Evolutionary conservation across 1,140 invertebrate species (phyloP), one percentile per base, ranked within the genome.

Genomic region (Polypedilum pembai): DNA sequence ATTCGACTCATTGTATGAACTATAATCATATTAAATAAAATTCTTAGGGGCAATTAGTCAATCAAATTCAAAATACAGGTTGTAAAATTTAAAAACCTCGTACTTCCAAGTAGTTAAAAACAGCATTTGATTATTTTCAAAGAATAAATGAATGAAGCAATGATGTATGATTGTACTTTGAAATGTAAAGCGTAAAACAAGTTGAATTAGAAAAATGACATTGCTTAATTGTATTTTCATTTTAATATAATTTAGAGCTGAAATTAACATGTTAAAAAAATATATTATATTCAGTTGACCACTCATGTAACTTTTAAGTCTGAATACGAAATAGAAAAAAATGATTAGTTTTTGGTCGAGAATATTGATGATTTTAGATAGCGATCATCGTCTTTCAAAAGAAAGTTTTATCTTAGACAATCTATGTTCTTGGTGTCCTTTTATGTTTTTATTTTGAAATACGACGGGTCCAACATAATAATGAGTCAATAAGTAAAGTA

Each of bases 51-150:
- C 17, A 69, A 21, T 20, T 18, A 20, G 65, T 69, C 65, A 69
- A 69, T 69, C 20, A 20, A 69, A 56, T 56, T 56, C 12, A 56
- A 69, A 69, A 69, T 69, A 69, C 65, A 69, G 65, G 65, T 69
- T 69, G 65, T 69, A 69, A 69, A 4, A 20, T 18, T 69, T 69
- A 20, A 69, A 56, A 69, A 69, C 65, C 65, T 69, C 65, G 65
- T 69, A 69, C 65, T 69, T 69, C 65, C 65, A 69, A 69, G 18
- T 69, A 69, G 17, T 18, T 69, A 69, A 20, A 69, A 69, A 69
- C 17, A 69, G 17, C 17, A 18, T 56, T 12, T n/a, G 45, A 56
- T 56, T 12, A 56, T 1, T 12, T 15, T 56, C 45, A 15, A 56
- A n/a, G 12, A 56, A n/a, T n/a, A n/a, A 3, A 56, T 56, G 45